phyloP scores from a whole-genome alignment of 2,113 vertebrate genomes.

The Tyrannus savana region DNA sequence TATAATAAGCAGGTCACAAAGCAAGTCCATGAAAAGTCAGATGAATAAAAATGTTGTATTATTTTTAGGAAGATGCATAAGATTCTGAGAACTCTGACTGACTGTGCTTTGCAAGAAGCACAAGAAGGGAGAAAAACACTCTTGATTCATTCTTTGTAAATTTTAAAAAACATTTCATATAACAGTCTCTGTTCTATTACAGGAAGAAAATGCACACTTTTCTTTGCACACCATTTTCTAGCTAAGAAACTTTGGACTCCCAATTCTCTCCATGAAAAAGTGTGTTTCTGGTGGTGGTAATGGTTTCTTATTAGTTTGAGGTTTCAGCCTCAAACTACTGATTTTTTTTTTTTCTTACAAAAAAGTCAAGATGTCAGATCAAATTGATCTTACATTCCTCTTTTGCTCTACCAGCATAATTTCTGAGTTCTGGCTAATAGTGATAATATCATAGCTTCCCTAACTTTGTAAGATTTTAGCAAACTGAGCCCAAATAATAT shows the following conservation, averaged over 20 bases:
- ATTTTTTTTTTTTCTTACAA: background rate
- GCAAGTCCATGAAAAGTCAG: background rate
- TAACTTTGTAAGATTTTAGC: background rate
- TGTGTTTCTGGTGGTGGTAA: background rate
- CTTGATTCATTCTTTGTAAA: background rate
- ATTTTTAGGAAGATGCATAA: background rate
- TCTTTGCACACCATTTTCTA: background rate
- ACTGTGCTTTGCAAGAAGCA: background rate
- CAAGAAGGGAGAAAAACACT: background rate
- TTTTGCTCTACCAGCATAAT: background rate
- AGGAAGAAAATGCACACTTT: background rate
- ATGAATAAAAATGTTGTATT: background rate
- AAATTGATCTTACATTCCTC: background rate
- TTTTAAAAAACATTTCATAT: background rate
- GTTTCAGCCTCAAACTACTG: background rate
- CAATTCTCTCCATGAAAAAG: background rate
- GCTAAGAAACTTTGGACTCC: background rate
- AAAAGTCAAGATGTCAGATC: background rate
- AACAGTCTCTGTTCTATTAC: background rate
- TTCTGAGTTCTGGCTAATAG: background rate
- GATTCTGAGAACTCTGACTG: background rate
- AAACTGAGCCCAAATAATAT: conserved; percentile 9
- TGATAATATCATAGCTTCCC: background rate
- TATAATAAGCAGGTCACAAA: background rate
- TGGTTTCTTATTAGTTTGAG: background rate